Base-by-base conservation (phyloP, 2,888 invertebrate species). In the Schizaphis graminum region DNA sequence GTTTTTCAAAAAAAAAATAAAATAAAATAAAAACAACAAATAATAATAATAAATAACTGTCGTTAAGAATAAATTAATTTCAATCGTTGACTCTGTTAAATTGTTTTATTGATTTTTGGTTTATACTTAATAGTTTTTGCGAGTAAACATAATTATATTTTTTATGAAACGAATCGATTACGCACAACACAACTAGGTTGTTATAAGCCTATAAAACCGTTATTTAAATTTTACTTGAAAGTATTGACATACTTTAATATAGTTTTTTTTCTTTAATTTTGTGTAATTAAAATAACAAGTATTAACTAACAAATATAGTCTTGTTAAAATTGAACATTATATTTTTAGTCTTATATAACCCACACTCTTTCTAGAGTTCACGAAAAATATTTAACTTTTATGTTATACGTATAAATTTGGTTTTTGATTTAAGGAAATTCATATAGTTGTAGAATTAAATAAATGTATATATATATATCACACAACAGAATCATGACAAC, bases 161-260 rank as follows among this genome's bases (percentile, higher is more conserved):
- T 11, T 85, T 35, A 57, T 28, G 57, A 89, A 53, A 89, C 89
- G 89, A 89, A 89, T 89, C 89, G 89, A 89, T 89, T 89, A 57
- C 41, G n/a, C 16, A 35, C 77, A 24, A 35, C 11, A 88, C 88
- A 26, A 88, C 35, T 88, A 21, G 53, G 53, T 88, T 35, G 88
- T 26, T 35, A 53, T 47, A 47, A 47, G 44, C 44, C 7, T 7
- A 47, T 47, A 44, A 86, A 47, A 86, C 47, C 44, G 44, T 86
- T 86, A 44, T 28, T 44, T 13, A 35, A 86, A 47, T 86, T 47
- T 1, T 44, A 28, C 28, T 44, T 47, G 47, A 47, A 47, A 16
- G 44, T 86, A 44, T 47, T 77, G 77, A 77, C 77, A 86, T 13
- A 47, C 28, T 86, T 86, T 28, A 47, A 47, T 21, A 49, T 16